Evolutionary conservation across 2,113 vertebrate species (phyloP), one percentile per base, ranked within the genome.

Genomic region (Apaloderma vittatum): DNA sequence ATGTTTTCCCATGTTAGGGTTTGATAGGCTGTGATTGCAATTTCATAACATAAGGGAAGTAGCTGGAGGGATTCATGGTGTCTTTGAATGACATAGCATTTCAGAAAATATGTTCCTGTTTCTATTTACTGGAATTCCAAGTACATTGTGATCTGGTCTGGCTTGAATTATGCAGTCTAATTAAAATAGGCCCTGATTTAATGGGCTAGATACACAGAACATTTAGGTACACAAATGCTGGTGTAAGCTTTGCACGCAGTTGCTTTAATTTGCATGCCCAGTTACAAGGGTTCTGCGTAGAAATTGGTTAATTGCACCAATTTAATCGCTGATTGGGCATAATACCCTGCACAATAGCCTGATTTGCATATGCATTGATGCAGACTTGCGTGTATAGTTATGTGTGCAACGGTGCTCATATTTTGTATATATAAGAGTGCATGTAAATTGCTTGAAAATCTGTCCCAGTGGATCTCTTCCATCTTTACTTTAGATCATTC

Each of bases 251-350:
- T 88, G 82, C 74, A 86, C 81, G 59, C 43, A 58, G 79, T 94
- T 93, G 90, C 74, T 71, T 94, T 93, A 93, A 97, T 94, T 92
- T 94, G 59, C 85, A 90, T 96, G 88, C 54, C 90, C 78, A 72
- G 66, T 88, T 91, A 93, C 54, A 88, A 58, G 81, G 90, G 63
- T 82, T 90, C 87, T 83, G 81, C 5, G 8, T 83, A 95, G 93
- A 94, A 96, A 97, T 83, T 83, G 88, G 90, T 86, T 96, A 96
- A 96, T 90, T 95, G 86, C 94, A 90, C 78, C 93, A 92, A 88
- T 86, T 91, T 92, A 94, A 88, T 79, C 8, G 2, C 88, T 96
- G 93, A 95, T 93, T 93, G 85, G 85, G 67, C 75, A 90, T 95
- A 95, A 90, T 90, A 90, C 75, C 45, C 71, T 58, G 16, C 78